Base-by-base conservation (phyloP, 2,113 vertebrate genomes). In the Ramphastos sulfuratus region DNA sequence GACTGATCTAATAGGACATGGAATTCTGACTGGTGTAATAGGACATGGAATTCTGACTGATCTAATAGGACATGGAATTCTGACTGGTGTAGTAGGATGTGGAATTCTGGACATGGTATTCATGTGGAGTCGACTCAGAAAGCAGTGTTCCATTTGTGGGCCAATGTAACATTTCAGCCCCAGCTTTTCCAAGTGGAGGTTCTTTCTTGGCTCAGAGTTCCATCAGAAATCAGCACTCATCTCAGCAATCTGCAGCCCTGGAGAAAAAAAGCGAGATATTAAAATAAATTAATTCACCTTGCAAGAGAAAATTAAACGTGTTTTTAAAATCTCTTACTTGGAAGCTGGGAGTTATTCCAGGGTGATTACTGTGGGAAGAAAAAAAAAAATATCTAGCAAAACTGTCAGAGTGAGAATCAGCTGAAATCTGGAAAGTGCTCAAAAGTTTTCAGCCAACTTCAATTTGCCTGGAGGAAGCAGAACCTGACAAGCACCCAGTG, bases 401-500 rank as follows among this genome's bases (percentile, higher is more conserved):
- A 92, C 91, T 86, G 89, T 88, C 85, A 70, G 83, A 82, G 74
- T 1, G 7, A 93, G 89, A 94, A 94, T 91, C 82, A 73, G 55
- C 76, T 93, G 91, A 92, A 96, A 96, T 86, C 89, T 93, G 92
- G 92, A 91, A 83, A 83, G 79, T 37, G 50, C 79, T 92, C 93
- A 87, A 94, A 88, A 94, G 89, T 76, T 94, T 92, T 94, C 76
- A 65, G 50, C 63, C 81, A 88, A 83, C 85, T 96, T 94, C 89
- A 58, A 19, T 94, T 96, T 70, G 89, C 94, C 87, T 73, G 91
- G 70, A 83, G 91, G 92, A 85, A 65, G 76, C 86, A 71, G 70
- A 81, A 82, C 44, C 84, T 87, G 90, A 64, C 79, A 87, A 69
- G 79, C n/a, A 1, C 79, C 58, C 55, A 55, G 84, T 0, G 0